Evolutionary conservation across 2,797 vertebrate species (phyloP).

Genomic region (Podargus strigoides): DNA sequence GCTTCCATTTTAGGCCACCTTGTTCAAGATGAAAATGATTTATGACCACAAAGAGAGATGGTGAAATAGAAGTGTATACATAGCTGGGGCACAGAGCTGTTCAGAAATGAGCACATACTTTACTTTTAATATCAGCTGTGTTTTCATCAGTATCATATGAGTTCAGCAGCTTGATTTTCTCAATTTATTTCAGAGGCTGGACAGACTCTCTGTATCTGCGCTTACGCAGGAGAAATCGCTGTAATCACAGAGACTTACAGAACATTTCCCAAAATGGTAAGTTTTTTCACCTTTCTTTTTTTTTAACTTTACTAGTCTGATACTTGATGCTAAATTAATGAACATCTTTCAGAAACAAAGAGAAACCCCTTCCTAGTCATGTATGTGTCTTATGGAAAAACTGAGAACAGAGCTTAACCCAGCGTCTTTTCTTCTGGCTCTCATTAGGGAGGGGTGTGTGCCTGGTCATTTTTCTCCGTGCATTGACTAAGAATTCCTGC

Average conservation of each 20-base stretch:
- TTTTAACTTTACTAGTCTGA: background rate
- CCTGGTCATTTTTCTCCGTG: background rate
- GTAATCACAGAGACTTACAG: constrained; percentile 80
- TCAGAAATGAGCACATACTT: background rate
- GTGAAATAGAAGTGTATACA: background rate
- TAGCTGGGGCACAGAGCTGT: background rate
- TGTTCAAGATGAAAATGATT: background rate
- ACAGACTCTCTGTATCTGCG: constrained; percentile 74
- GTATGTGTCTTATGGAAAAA: background rate
- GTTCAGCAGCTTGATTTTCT: background rate
- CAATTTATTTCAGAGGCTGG: constrained; percentile 71
- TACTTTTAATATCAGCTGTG: background rate
- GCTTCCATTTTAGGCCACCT: background rate
- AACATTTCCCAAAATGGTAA: constrained; percentile 77
- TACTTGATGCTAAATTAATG: background rate
- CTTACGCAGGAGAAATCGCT: constrained; percentile 73
- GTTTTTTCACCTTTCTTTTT: background rate
- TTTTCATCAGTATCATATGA: background rate
- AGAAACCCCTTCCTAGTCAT: background rate
- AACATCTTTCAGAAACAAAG: background rate
- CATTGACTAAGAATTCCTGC: background rate
- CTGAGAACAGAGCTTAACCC: background rate
- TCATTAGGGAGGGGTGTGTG: background rate
- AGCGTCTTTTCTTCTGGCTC: background rate
- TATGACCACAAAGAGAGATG: background rate